phyloP scores from a whole-genome alignment of 2,113 vertebrate genomes.

The Psittacula cyanocephala region DNA sequence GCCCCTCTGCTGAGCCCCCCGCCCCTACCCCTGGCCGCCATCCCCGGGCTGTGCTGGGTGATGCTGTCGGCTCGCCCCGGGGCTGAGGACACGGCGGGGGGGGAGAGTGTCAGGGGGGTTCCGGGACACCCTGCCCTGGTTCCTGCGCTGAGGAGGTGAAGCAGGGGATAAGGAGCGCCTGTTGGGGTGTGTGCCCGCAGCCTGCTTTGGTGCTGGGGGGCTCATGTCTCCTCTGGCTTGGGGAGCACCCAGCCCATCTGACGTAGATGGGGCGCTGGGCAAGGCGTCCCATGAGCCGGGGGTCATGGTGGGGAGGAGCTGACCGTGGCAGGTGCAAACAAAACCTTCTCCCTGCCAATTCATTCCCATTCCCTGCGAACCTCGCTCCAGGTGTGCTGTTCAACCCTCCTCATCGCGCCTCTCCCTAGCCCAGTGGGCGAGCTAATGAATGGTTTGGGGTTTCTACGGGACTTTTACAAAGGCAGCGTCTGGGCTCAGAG shows the following conservation, averaged over 20 bases:
- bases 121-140: not conserved
- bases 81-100: not conserved
- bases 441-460: not conserved
- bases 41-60: not conserved
- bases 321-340: slow-evolving; percentile 11
- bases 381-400: not conserved
- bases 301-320: not conserved
- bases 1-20: not conserved
- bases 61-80: not conserved
- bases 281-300: not conserved
- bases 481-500: not conserved
- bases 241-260: not conserved
- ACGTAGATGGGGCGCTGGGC: accelerated
- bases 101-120: not conserved
- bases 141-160: not conserved
- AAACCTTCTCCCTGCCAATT: not conserved
- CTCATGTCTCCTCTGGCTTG: not conserved
- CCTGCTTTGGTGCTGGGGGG: not conserved
- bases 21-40: too few species aligned
- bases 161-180: not conserved
- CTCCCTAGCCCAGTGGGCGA: not conserved
- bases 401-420: not conserved
- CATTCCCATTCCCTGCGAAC: not conserved
- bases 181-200: not conserved
- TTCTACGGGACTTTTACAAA: not conserved